Percentiles rank a stretch among this genome's conserved stretches.
These are phyloP conservation scores for Acrocyrtus sp. DNA, from an alignment of 2,888 invertebrate genomes.

Conservation along the genomic window DNA sequence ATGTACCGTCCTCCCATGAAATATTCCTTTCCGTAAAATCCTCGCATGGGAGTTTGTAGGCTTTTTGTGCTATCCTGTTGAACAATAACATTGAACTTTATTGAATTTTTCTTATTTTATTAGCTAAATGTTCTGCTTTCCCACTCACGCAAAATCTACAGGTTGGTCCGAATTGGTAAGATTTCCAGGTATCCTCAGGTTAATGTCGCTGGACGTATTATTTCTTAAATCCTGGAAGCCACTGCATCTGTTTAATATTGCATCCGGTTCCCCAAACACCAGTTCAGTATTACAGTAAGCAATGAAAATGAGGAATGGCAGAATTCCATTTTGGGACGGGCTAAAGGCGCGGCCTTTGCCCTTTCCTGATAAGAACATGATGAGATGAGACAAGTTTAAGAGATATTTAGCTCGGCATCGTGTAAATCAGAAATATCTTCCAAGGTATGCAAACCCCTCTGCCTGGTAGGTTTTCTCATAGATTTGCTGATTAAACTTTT, in stretches of 20 bases:
- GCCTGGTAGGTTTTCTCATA: too few relatives aligned
- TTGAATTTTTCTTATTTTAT: not conserved
- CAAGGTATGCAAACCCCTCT: too few relatives aligned
- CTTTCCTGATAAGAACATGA: too few relatives aligned
- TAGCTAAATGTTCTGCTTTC: not conserved
- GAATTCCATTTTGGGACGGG: too few relatives aligned
- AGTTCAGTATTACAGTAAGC: too few relatives aligned
- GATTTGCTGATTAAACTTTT: too few relatives aligned
- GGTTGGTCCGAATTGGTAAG: constrained; percentile 28
- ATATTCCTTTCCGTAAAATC: not conserved
- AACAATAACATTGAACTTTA: not conserved
- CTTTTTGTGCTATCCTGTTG: not conserved
- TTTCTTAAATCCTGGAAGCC: constrained; percentile 22
- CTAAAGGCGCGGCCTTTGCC: too few relatives aligned
- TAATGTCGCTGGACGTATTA: not conserved
- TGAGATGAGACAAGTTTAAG: too few relatives aligned
- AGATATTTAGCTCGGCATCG: too few relatives aligned
- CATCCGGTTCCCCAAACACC: too few relatives aligned
- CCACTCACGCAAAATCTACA: constrained; percentile 15
- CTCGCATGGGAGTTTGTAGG: constrained; percentile 1
- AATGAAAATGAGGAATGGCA: too few relatives aligned
- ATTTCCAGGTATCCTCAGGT: constrained; percentile 27
- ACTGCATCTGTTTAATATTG: constrained; percentile 8
- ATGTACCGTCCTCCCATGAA: constrained; percentile 28
- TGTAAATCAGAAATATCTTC: too few relatives aligned